A percentile compares a stretch with the other conserved stretches of the same genome.
Evolutionary conservation across 2,797 vertebrate species (phyloP).

Genomic region (Notoglanidium macrostoma): DNA sequence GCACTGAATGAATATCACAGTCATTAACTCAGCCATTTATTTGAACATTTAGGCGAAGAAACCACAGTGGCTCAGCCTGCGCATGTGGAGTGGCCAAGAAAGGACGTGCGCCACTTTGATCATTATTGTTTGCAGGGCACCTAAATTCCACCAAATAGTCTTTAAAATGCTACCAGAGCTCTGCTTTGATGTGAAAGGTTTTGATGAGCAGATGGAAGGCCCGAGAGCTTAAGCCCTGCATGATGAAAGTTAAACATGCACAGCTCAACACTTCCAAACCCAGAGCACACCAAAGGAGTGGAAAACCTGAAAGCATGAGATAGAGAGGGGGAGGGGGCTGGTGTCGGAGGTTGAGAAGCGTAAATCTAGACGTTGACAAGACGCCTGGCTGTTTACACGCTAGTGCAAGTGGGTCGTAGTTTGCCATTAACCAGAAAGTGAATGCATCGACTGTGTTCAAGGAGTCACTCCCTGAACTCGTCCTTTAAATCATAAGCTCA

Average conservation of each 20-base stretch:
- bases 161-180: conserved; percentile 55
- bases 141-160: conserved; percentile 51
- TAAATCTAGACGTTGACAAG: conserved; percentile 28
- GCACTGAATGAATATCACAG: conserved; percentile 36
- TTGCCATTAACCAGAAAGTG: neutral
- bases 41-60: conserved; percentile 40
- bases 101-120: conserved; percentile 56
- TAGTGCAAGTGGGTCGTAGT: neutral
- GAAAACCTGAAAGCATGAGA: conserved; percentile 24
- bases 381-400: conserved; percentile 15
- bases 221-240: conserved; percentile 44
- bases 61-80: conserved; percentile 39
- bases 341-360: neutral
- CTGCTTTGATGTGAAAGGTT: conserved; percentile 58
- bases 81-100: conserved; percentile 48
- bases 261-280: conserved; percentile 47
- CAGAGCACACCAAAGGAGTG: conserved; percentile 42
- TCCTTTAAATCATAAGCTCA: neutral
- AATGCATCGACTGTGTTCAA: neutral
- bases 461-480: neutral
- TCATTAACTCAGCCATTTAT: conserved; percentile 50
- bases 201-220: conserved; percentile 60
- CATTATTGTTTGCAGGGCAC: conserved; percentile 59
- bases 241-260: conserved; percentile 59
- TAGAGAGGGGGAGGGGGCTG: neutral